phyloP scores from a whole-genome alignment of 2,797 vertebrate genomes.

The Crenuchus spilurus region DNA sequence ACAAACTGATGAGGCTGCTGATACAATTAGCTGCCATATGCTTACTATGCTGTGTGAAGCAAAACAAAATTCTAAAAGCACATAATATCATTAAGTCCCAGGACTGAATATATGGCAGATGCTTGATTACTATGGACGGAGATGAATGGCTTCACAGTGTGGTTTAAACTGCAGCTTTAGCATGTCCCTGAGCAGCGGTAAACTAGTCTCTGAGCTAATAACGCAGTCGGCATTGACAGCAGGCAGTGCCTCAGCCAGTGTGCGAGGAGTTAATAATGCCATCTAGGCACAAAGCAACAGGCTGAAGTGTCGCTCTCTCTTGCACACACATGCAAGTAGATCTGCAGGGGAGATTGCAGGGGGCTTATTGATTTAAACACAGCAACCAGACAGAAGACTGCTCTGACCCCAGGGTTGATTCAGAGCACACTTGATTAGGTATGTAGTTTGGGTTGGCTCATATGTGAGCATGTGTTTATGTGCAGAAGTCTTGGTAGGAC shows the following conservation, averaged over 20 bases:
- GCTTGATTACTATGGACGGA: conserved; percentile 33
- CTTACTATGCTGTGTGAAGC: neutral
- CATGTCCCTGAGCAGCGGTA: conserved; percentile 36
- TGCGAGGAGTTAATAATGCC: conserved; percentile 81
- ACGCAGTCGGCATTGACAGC: conserved; percentile 74
- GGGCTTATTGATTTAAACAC: conserved; percentile 73
- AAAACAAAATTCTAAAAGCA: conserved; percentile 14
- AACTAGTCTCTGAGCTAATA: conserved; percentile 52
- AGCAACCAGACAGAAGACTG: conserved; percentile 74
- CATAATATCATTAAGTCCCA: conserved; percentile 18
- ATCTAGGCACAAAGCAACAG: conserved; percentile 69
- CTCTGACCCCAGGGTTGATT: conserved; percentile 74
- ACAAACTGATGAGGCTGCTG: conserved; percentile 39
- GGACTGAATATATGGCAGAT: conserved; percentile 24
- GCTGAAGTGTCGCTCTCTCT: conserved; percentile 60
- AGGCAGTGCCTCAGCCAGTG: conserved; percentile 71
- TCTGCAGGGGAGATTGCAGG: conserved; percentile 65
- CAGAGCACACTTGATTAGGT: conserved; percentile 49
- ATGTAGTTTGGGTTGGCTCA: conserved; percentile 39
- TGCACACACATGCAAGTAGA: conserved; percentile 46
- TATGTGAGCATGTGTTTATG: conserved; percentile 6
- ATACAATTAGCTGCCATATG: conserved; percentile 37
- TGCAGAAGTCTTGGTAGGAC: conserved; percentile 21
- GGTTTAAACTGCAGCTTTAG: conserved; percentile 14
- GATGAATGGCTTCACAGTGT: conserved; percentile 26